These are phyloP conservation scores for Pygoscelis antarcticus DNA, from an alignment of 2,113 vertebrate species.

Conservation along the genomic window DNA sequence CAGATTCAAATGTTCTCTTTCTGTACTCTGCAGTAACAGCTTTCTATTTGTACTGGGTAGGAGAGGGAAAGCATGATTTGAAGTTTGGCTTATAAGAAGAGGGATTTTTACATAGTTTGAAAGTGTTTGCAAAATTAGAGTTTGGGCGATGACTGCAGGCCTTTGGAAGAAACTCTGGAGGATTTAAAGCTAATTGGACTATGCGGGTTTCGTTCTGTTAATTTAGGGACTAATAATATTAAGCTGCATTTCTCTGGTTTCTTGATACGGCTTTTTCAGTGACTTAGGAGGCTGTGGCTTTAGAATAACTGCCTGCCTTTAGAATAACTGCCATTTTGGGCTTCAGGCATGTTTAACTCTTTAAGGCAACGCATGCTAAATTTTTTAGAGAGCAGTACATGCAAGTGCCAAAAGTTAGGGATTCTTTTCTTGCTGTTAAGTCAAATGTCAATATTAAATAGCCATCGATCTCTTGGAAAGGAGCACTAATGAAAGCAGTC, in stretches of 20 bases:
- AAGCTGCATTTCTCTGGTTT: neutral
- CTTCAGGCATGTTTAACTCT: neutral
- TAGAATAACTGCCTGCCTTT: neutral
- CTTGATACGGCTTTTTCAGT: neutral
- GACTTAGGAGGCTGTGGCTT: neutral
- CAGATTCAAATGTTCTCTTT: neutral
- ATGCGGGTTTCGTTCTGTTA: neutral
- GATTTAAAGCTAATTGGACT: neutral
- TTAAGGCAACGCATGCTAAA: neutral
- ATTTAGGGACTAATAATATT: neutral
- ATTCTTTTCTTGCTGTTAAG: neutral
- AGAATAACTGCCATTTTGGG: slow-evolving; percentile 25
- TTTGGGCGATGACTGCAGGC: neutral
- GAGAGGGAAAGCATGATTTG: neutral
- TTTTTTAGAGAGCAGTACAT: neutral
- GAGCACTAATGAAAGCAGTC: neutral
- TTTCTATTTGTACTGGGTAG: neutral
- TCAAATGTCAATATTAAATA: neutral
- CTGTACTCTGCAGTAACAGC: neutral
- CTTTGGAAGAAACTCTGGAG: neutral
- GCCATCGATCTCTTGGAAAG: neutral
- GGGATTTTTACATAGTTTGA: neutral
- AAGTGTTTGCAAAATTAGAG: neutral
- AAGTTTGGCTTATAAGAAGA: slow-evolving; percentile 17
- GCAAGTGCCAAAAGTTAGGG: neutral